phyloP scores from a whole-genome alignment of 2,113 vertebrate species.

The Herpailurus yagouaroundi region DNA sequence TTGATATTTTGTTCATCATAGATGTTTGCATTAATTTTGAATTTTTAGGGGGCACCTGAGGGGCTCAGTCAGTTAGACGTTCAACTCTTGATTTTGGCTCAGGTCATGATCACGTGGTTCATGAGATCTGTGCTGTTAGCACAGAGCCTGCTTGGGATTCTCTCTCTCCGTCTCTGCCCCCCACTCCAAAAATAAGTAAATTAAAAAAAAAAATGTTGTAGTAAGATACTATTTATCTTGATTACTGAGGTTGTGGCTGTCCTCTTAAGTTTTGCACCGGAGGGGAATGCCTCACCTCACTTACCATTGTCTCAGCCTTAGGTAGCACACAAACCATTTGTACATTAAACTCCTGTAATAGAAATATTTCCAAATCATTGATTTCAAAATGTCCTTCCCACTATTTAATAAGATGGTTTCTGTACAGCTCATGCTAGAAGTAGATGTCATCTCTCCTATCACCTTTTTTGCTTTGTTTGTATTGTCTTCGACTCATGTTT shows the following conservation, averaged over 20 bases:
- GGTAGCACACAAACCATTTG: not conserved
- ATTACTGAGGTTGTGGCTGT: not conserved
- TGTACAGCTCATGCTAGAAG: not conserved
- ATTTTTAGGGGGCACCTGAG: not conserved
- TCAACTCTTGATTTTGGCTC: too few species aligned
- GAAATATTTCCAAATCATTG: not conserved
- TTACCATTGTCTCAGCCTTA: not conserved
- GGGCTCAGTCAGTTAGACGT: too few species aligned
- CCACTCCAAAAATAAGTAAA: too few species aligned
- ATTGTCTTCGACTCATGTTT: not conserved
- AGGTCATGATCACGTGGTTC: too few species aligned
- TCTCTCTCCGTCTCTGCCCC: too few species aligned
- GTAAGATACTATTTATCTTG: not conserved
- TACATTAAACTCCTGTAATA: conserved; percentile 2
- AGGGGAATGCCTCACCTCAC: not conserved
- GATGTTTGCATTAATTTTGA: conserved; percentile 19
- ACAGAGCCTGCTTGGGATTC: too few species aligned
- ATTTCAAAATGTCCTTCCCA: not conserved
- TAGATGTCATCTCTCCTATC: not conserved
- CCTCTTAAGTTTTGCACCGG: not conserved
- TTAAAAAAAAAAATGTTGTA: not conserved
- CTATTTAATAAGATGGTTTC: not conserved
- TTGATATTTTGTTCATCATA: not conserved
- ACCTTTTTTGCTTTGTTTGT: not conserved
- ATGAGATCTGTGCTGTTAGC: too few species aligned